Evolutionary conservation across 2,888 invertebrate species (phyloP).

Genomic region (Podotricha telesiphe): DNA sequence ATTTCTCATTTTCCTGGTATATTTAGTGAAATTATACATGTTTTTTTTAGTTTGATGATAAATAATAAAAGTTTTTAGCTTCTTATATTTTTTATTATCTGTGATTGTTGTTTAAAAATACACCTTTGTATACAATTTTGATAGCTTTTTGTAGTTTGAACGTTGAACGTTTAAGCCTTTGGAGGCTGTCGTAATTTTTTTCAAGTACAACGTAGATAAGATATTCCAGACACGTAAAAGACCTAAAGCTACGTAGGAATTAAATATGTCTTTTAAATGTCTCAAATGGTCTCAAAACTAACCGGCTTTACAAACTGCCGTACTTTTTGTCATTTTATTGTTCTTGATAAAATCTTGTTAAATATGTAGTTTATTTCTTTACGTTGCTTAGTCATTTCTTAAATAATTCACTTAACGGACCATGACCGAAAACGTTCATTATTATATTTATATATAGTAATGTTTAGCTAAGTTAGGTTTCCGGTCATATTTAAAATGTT

Average conservation of each 20-base stretch:
- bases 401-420: constrained; percentile 21
- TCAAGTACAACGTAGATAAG: constrained; percentile 39
- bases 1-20: constrained; percentile 29
- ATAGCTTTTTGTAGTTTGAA: background rate
- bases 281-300: constrained; percentile 42
- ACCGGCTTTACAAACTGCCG: constrained; percentile 41
- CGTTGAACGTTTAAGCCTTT: background rate
- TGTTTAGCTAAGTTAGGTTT: constrained; percentile 12
- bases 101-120: background rate
- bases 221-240: constrained; percentile 47
- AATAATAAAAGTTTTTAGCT: background rate
- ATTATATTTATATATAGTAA: too few species aligned
- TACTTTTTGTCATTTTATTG: constrained; percentile 38
- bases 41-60: background rate
- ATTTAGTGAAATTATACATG: background rate
- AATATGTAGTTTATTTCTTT: constrained; percentile 13
- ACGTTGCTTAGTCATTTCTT: constrained; percentile 23
- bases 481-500: constrained; percentile 3
- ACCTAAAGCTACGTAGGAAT: constrained; percentile 46
- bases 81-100: background rate
- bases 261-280: constrained; percentile 40
- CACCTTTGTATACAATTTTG: background rate
- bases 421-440: constrained; percentile 11
- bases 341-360: constrained; percentile 34
- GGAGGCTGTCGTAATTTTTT: background rate